Conservation (phyloP, 1,140 invertebrate species). For the Drosophila parabipectinata region DNA sequence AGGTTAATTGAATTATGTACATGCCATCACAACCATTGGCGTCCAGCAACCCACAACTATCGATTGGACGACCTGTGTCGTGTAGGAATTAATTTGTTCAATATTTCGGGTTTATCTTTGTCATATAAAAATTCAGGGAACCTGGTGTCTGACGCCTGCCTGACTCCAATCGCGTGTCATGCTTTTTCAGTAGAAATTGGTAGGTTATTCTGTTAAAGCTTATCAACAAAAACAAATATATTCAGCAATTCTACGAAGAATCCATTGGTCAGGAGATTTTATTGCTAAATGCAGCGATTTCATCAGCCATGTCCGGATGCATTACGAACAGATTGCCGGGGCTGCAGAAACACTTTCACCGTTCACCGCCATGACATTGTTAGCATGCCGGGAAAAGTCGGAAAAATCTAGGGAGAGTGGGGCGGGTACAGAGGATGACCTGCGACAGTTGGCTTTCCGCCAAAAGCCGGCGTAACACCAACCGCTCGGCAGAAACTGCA, state of each 20-base stretch:
- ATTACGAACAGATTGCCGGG: conserved; percentile 43
- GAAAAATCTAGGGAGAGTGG: conserved; percentile 4
- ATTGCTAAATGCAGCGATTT: conserved; percentile 31
- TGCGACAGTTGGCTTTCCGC: conserved; percentile 54
- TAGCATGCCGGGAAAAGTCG: conserved; percentile 44
- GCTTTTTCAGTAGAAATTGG: conserved; percentile 23
- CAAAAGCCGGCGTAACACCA: conserved; percentile 49
- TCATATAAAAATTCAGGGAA: conserved; percentile 20
- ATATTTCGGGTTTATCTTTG: conserved; percentile 34
- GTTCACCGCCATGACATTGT: conserved; percentile 67
- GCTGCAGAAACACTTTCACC: conserved; percentile 67
- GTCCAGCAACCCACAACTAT: conserved; percentile 18
- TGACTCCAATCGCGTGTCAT: conserved; percentile 30
- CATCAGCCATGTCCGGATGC: conserved; percentile 44
- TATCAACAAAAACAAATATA: conserved; percentile 19
- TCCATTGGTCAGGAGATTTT: conserved; percentile 8
- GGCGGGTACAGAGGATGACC: conserved; percentile 5
- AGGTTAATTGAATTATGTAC: conserved; percentile 77
- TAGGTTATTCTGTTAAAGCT: conserved; percentile 12
- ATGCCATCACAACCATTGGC: conserved; percentile 3
- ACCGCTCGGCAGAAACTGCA: conserved; percentile 7
- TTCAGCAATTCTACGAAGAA: conserved; percentile 6
- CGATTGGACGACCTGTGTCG: conserved; percentile 52
- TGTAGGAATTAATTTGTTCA: conserved; percentile 41
- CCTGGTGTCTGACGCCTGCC: conserved; percentile 9